phyloP scores from a whole-genome alignment of 1,140 invertebrate species.

The Eumeta japonica region DNA sequence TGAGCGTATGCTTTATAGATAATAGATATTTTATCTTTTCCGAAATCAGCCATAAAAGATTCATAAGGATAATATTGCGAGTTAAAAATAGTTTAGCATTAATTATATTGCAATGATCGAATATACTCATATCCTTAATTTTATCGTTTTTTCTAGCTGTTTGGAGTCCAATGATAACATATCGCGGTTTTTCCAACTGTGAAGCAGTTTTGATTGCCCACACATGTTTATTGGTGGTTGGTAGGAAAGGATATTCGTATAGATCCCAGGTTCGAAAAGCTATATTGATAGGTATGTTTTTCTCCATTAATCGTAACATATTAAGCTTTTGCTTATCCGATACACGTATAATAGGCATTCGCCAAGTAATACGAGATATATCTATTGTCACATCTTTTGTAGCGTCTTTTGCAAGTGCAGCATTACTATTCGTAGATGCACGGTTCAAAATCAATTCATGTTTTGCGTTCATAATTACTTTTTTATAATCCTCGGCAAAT shows the following conservation, averaged over 20 bases:
- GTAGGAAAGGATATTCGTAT: constrained; percentile 34
- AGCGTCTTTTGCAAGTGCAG: neutral
- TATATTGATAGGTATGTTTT: constrained; percentile 17
- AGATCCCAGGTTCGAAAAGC: constrained; percentile 34
- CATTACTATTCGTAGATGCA: constrained; percentile 21
- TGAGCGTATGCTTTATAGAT: constrained; percentile 10
- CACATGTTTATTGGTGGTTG: constrained; percentile 17
- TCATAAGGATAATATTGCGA: constrained; percentile 10
- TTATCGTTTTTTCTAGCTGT: constrained; percentile 7
- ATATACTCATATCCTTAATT: constrained; percentile 4
- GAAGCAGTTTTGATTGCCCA: constrained; percentile 28
- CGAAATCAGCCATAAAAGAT: constrained; percentile 7
- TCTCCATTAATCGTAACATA: constrained; percentile 17
- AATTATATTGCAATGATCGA: constrained; percentile 9
- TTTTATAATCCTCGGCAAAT: constrained; percentile 51
- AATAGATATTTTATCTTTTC: constrained; percentile 10
- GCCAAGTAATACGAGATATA: constrained; percentile 11
- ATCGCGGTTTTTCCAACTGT: constrained; percentile 25
- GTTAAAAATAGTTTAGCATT: constrained; percentile 9
- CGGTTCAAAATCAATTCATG: constrained; percentile 47
- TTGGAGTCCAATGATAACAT: constrained; percentile 10
- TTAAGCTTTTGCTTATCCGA: constrained; percentile 15
- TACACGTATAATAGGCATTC: constrained; percentile 16
- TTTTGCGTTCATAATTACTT: constrained; percentile 44
- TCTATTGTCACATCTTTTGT: constrained; percentile 6